Base-by-base conservation (phyloP, 2,113 vertebrate species). In the Ageneiosus marmoratus region DNA sequence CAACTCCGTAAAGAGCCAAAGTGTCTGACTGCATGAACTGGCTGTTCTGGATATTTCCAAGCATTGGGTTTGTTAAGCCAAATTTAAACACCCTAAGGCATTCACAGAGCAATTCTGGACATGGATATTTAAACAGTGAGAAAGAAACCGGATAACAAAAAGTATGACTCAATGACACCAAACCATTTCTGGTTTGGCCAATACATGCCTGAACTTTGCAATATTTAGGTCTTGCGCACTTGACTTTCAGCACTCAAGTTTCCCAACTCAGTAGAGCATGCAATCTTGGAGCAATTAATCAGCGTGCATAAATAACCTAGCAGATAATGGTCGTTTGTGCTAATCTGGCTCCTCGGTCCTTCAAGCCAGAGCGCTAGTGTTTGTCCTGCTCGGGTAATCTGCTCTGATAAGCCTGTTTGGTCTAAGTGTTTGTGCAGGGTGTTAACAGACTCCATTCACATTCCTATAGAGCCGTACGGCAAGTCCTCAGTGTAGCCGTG, bases 401-500 rank as follows among this genome's bases (percentile, higher is more conserved):
- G n/a, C 77, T 46, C 83, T 90, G 90, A 93, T 92, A 91, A 87
- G 86, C 55, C 84, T 92, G 91, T 93, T 93, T 93, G 89, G 89
- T 55, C 76, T 24, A 80, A 77, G 73, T 91, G 91, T 94, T 93
- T 91, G 90, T 85, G 20, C 86, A 93, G 90, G 92, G 91, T 87
- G 90, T 92, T 91, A 91, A 88, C 86, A 46, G 50, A 88, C 82
- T 86, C 48, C 86, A 37, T 83, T 87, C 88, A 82, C 88, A 93
- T 91, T 90, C 88, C 86, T 77, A 4, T 75, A 76, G 70, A 77
- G 69, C 62, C 18, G 69, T 41, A 53, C 24, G 65, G 34, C 62
- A 20, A 63, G 82, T 51, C 79, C 62, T 18, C 27, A 69, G 67
- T 32, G 32, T 27, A 46, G 77, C 67, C 12, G 79, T 22, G 4